These are phyloP conservation scores for Sander lucioperca DNA, from an alignment of 2,113 vertebrate species.

Conservation along the genomic window DNA sequence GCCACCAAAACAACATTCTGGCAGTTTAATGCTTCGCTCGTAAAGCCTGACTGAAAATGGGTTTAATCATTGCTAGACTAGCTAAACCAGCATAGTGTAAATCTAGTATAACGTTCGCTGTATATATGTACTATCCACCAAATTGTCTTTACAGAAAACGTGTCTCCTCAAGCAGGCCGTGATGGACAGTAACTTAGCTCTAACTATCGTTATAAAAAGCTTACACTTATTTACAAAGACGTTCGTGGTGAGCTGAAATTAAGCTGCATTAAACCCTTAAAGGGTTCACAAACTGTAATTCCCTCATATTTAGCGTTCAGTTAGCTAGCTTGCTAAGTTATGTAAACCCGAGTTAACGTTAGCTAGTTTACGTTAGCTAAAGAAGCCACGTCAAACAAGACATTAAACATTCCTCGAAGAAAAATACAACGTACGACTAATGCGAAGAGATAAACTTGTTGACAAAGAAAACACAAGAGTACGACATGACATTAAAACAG, in stretches of 20 bases:
- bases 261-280: too few species aligned
- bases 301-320: too few species aligned
- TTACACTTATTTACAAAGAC: too few species aligned
- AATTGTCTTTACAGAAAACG: not conserved
- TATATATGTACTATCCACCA: too few species aligned
- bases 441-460: fast-evolving
- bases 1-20: not conserved
- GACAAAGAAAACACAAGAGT: not conserved
- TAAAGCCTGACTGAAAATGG: too few species aligned
- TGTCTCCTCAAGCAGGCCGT: not conserved
- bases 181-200: too few species aligned
- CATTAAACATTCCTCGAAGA: fast-evolving
- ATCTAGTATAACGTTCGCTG: not conserved
- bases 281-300: too few species aligned
- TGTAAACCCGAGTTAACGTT: fast-evolving
- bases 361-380: not conserved
- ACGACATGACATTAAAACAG: fast-evolving
- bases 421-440: fast-evolving
- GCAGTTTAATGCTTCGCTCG: not conserved
- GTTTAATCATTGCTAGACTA: not conserved
- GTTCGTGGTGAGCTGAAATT: too few species aligned
- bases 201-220: too few species aligned
- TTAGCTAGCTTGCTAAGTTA: too few species aligned
- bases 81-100: too few species aligned
- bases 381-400: not conserved